Evolutionary conservation across 1,140 invertebrate genomes (phyloP).

Genomic region (Notospermus geniculatus): DNA sequence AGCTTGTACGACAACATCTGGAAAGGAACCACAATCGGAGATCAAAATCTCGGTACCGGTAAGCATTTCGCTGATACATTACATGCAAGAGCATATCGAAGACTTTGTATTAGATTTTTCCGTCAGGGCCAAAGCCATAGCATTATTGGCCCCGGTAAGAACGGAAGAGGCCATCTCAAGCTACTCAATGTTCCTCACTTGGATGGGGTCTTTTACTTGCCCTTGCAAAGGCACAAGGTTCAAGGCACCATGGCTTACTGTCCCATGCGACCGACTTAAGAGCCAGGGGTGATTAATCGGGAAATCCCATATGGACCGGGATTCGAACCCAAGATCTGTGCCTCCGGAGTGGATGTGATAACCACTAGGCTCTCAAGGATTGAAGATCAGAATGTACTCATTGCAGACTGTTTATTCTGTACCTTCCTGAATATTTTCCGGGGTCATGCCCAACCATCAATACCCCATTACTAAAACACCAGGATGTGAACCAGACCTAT

Average conservation of each 20-base stretch:
- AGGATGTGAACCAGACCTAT: no score
- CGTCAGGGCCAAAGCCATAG: no score
- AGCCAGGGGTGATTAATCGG: background rate
- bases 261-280: background rate
- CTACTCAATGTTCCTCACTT: no score
- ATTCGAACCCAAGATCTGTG: background rate
- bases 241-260: no score
- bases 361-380: background rate
- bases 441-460: background rate
- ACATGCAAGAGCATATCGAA: slow-evolving; percentile 3
- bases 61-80: background rate
- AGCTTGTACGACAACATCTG: slow-evolving; percentile 74
- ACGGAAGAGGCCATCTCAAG: no score
- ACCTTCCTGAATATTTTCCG: background rate
- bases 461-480: background rate
- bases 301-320: background rate
- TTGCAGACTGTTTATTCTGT: background rate
- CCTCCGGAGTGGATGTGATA: background rate
- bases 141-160: no score
- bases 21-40: slow-evolving; percentile 19
- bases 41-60: background rate
- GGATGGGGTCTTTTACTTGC: no score
- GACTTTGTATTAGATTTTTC: no score
- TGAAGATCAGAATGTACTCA: background rate
- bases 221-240: no score